Conservation (phyloP, 2,888 invertebrate genomes). For the Philonicus albiceps region DNA sequence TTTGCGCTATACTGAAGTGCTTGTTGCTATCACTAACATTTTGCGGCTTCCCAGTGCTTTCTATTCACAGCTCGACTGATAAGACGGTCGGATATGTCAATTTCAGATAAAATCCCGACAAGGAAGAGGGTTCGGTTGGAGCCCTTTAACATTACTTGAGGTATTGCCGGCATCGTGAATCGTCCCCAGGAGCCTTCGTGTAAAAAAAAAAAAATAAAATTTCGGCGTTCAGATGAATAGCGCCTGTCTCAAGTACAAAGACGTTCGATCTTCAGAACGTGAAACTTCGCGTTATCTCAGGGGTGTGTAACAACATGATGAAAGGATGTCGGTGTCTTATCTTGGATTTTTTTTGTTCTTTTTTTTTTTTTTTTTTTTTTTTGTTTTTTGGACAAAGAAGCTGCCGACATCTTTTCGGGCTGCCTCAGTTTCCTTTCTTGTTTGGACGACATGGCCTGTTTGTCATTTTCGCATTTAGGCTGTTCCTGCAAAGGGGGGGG, state of each 20-base stretch:
- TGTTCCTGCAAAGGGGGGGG: background rate
- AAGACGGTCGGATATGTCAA: background rate
- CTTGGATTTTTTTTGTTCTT: background rate
- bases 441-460: background rate
- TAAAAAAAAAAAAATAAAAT: background rate
- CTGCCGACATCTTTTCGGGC: background rate
- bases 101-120: background rate
- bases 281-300: background rate
- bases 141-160: background rate
- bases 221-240: background rate
- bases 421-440: background rate
- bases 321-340: background rate
- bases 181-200: background rate
- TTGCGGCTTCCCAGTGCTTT: background rate
- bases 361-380: no score
- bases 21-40: background rate
- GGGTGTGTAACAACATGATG: background rate
- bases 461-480: background rate
- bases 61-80: background rate
- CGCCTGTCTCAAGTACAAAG: conserved; percentile 2
- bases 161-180: background rate
- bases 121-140: background rate
- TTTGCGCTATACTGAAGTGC: background rate
- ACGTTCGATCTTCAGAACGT: background rate
- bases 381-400: no score